A percentile compares a stretch with the other conserved stretches of the same genome.
phyloP scores from a whole-genome alignment of 2,888 invertebrate genomes.

The Ellobium chinense region DNA sequence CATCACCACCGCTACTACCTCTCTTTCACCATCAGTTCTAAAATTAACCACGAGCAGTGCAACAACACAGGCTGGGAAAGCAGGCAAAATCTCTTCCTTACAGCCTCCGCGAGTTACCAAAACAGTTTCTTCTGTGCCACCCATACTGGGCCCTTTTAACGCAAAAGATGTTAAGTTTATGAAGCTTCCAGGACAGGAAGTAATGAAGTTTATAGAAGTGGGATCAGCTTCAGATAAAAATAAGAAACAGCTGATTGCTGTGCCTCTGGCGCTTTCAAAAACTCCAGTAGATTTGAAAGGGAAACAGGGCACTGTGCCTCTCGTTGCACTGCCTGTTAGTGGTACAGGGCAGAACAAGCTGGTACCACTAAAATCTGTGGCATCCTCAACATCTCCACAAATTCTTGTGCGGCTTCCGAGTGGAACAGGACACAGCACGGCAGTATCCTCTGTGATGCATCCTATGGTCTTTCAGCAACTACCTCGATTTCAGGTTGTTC shows the following conservation, averaged over 20 bases:
- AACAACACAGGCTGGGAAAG: conserved; percentile 3
- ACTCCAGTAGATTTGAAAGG: conserved; percentile 2
- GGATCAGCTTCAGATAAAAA: neutral
- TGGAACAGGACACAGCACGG: neutral
- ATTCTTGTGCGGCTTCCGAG: conserved; percentile 10
- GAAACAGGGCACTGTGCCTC: neutral
- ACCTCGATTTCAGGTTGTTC: conserved; percentile 15
- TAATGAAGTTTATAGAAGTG: conserved; percentile 39
- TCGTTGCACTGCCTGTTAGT: conserved; percentile 30
- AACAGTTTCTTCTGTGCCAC: neutral
- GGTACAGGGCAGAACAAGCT: conserved; percentile 7
- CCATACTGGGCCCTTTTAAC: conserved; percentile 20
- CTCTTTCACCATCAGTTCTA: neutral
- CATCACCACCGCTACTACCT: neutral
- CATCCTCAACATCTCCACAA: conserved; percentile 9
- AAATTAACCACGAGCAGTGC: neutral
- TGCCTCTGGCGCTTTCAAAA: conserved; percentile 33
- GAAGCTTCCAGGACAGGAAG: conserved; percentile 41
- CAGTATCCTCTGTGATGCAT: neutral
- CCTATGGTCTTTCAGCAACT: conserved; percentile 7
- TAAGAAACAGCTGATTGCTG: conserved; percentile 39
- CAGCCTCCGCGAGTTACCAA: neutral
- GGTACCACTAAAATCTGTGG: conserved; percentile 8
- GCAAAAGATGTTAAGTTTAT: conserved; percentile 44
- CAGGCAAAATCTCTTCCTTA: neutral